Conservation (phyloP, 2,888 invertebrate genomes). For the Drosophila gaucha region DNA sequence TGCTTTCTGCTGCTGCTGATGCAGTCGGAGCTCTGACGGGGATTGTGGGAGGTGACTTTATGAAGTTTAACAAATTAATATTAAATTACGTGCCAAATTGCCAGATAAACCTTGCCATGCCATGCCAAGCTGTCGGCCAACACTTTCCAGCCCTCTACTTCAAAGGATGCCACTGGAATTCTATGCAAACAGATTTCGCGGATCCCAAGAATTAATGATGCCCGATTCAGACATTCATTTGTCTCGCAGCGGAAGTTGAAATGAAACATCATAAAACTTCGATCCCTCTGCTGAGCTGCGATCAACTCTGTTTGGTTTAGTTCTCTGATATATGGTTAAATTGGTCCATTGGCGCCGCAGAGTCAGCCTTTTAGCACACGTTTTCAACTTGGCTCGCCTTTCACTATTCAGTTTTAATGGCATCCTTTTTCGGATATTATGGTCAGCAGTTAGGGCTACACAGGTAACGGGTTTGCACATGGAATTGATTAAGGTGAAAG, state of each 20-base stretch:
- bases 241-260: conserved; percentile 65
- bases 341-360: conserved; percentile 75
- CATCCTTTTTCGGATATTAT: conserved; percentile 62
- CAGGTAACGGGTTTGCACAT: conserved; percentile 54
- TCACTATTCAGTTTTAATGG: conserved; percentile 62
- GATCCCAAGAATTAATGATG: conserved; percentile 38
- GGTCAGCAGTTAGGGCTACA: conserved; percentile 45
- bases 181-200: conserved; percentile 51
- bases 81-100: conserved; percentile 83
- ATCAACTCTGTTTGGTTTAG: conserved; percentile 10
- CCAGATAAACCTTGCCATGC: conserved; percentile 53
- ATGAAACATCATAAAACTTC: conserved; percentile 48
- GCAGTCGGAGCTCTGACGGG: conserved; percentile 5
- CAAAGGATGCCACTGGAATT: conserved; percentile 71
- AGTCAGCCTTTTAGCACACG: conserved; percentile 70
- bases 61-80: conserved; percentile 82
- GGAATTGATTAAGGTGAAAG: conserved; percentile 75
- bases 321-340: conserved; percentile 40
- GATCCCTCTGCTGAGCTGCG: conserved; percentile 7
- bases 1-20: conserved; percentile 22
- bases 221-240: conserved; percentile 39
- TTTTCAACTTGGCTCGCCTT: conserved; percentile 38
- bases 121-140: conserved; percentile 10
- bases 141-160: conserved; percentile 34
- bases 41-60: conserved; percentile 71